Evolutionary conservation across 2,888 invertebrate species (phyloP), one percentile per base, ranked within the genome.

Genomic region (Eretmocerus hayati): DNA sequence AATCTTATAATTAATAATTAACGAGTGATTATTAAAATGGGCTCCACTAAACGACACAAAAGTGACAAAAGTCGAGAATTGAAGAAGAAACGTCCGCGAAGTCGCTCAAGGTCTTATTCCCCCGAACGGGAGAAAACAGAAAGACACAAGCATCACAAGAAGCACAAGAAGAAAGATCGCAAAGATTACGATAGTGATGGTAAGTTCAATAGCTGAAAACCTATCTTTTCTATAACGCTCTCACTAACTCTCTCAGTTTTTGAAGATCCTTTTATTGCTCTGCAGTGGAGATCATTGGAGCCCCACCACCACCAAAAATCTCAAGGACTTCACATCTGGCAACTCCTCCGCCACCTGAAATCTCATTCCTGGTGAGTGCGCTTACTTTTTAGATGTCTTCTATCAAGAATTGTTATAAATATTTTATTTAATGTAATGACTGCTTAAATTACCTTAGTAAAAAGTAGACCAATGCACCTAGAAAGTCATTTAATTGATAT

Each of bases 21-120:
- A n/a, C n/a, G n/a, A n/a, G n/a, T n/a, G n/a, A n/a, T n/a, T n/a
- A 9, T 26, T 26, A 46, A 52, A 58, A 84, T 84, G 84, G 84
- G 84, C 60, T 84, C 85, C 19, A 76, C 74, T 63, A 84, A 83
- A 69, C 83, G 84, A 64, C 84, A 84, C 61, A 84, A 83, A 66
- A 72, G 73, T 35, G 75, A 77, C 38, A 80, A 81, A 62, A 62
- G 52, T 46, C 65, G 69, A 4, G 82, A 81, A 32, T 74, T 77
- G 3, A 81, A 81, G 66, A 85, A 85, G 72, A 78, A 81, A 67
- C 81, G 82, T 64, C 84, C 84, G 68, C 75, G 80, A 39, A 76
- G 76, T 58, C 71, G 74, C 51, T 80, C 81, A 19, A 75, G 78
- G 23, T 80, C 80, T 4, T 62, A 65, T 50, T 66, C 71, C 6